A percentile compares a stretch with the other conserved stretches of the same genome.
These are phyloP conservation scores for Drosophila neotestacea DNA, from an alignment of 2,888 invertebrate species.

Conservation along the genomic window DNA sequence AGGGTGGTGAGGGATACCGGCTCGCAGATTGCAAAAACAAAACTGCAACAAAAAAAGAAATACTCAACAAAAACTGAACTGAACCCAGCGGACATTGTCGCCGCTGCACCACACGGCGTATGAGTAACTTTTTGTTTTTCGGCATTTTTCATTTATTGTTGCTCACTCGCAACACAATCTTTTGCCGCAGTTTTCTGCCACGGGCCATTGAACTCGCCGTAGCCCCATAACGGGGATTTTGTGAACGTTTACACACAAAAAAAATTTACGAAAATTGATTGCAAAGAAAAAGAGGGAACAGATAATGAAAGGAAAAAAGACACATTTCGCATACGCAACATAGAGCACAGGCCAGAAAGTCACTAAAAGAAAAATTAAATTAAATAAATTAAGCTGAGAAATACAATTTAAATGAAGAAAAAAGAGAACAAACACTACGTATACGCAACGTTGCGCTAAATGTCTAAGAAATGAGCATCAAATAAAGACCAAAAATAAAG, in stretches of 20 bases:
- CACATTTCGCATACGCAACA: constrained; percentile 34
- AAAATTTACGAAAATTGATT: not conserved
- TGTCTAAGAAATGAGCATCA: too few relatives aligned
- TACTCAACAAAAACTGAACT: constrained; percentile 19
- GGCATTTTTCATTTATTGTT: constrained; percentile 65
- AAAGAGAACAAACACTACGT: constrained; percentile 12
- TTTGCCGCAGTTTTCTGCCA: constrained; percentile 42
- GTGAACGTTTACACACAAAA: not conserved
- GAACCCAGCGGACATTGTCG: constrained; percentile 63
- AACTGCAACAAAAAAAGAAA: not conserved
- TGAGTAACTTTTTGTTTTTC: constrained; percentile 60
- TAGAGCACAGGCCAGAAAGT: constrained; percentile 8
- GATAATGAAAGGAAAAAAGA: not conserved
- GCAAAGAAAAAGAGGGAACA: not conserved
- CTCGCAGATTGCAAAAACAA: constrained; percentile 40
- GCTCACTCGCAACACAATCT: constrained; percentile 48
- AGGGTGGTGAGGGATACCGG: constrained; percentile 7
- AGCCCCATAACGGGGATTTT: not conserved
- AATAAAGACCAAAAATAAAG: too few relatives aligned
- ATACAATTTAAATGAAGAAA: too few relatives aligned
- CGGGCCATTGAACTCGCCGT: constrained; percentile 51
- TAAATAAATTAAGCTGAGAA: not conserved
- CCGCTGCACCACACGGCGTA: constrained; percentile 50
- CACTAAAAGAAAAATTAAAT: not conserved
- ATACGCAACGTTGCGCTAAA: constrained; percentile 14